Evolutionary conservation across 2,888 invertebrate genomes (phyloP).

Genomic region (Leptopterna dolabrata): DNA sequence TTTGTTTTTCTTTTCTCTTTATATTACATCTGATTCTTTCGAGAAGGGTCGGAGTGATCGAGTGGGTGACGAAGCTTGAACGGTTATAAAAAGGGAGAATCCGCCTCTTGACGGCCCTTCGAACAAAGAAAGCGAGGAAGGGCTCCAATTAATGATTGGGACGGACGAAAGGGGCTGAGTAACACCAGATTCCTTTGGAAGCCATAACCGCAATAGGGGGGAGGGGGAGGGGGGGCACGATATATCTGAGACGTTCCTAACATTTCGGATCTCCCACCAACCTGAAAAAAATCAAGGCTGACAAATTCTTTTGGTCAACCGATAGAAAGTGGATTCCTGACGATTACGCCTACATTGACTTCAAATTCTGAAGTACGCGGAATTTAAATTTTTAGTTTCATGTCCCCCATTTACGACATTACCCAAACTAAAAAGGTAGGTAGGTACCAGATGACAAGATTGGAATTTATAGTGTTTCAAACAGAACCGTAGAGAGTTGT

Average conservation of each 20-base stretch:
- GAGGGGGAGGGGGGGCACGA: neutral
- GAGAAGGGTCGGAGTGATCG: neutral
- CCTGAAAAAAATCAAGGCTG: neutral
- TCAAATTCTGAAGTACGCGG: no score
- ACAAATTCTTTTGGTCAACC: neutral
- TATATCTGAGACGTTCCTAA: neutral
- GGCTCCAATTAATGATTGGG: neutral
- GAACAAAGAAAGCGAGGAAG: neutral
- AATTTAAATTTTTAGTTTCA: no score
- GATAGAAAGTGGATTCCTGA: neutral
- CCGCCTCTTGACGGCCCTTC: neutral
- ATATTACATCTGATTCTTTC: neutral
- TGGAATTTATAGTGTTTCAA: no score
- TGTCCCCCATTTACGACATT: no score
- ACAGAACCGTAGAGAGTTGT: no score
- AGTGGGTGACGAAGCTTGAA: conserved; percentile 16
- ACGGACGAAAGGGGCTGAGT: neutral
- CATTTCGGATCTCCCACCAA: neutral
- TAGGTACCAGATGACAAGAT: no score
- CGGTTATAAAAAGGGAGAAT: neutral
- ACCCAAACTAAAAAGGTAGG: no score
- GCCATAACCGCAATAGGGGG: neutral
- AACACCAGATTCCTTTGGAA: neutral
- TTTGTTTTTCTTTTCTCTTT: neutral
- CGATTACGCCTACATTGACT: no score